These are phyloP conservation scores for Pasiphila rectangulata DNA, from an alignment of 2,888 invertebrate species.

Conservation along the genomic window DNA sequence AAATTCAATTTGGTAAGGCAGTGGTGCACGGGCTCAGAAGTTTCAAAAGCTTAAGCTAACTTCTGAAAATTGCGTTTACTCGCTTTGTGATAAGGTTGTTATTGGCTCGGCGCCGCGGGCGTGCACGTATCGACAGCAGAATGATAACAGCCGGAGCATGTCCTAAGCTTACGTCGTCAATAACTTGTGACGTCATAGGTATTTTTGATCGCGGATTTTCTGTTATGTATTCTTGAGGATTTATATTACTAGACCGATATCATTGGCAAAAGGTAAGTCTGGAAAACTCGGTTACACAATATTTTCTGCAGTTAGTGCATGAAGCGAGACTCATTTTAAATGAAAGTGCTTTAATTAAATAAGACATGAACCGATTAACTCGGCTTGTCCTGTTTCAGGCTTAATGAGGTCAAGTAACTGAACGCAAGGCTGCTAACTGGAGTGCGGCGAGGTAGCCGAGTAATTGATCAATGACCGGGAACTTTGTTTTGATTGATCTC, in stretches of 20 bases:
- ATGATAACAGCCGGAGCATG: conserved; percentile 35
- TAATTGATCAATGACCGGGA: conserved; percentile 10
- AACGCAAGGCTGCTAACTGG: background rate
- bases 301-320: background rate
- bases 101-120: conserved; percentile 22
- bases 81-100: conserved; percentile 2
- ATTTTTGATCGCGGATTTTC: background rate
- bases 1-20: conserved; percentile 23
- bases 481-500: background rate
- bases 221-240: background rate
- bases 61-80: conserved; percentile 12
- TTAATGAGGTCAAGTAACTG: conserved; percentile 6
- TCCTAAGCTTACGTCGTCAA: conserved; percentile 42
- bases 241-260: background rate
- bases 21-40: conserved; percentile 12
- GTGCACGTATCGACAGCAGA: conserved; percentile 33
- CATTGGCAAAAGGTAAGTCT: background rate
- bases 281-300: background rate
- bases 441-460: conserved; percentile 1
- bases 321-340: background rate
- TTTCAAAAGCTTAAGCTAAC: background rate
- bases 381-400: background rate
- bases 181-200: conserved; percentile 1
- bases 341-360: background rate
- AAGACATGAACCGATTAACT: conserved; percentile 3